Conservation (phyloP, 2,113 vertebrate species). For the Gobius niger region DNA sequence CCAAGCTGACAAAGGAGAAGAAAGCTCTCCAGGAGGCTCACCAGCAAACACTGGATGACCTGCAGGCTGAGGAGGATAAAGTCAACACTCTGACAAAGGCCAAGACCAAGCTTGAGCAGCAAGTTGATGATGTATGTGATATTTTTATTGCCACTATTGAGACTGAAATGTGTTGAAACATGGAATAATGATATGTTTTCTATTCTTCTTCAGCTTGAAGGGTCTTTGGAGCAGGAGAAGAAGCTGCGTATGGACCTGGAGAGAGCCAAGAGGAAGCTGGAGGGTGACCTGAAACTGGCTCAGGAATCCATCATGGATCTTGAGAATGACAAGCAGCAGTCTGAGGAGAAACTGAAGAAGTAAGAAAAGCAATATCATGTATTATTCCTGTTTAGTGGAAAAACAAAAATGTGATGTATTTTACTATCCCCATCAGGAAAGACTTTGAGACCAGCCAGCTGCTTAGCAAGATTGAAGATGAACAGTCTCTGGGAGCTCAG, state of each 20-base stretch:
- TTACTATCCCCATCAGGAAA: conserved; percentile 36
- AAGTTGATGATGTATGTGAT: conserved; percentile 52
- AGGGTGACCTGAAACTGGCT: conserved; percentile 70
- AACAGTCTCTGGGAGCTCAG: conserved; percentile 64
- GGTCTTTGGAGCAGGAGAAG: conserved; percentile 85
- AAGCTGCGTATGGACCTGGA: conserved; percentile 84
- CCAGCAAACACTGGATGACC: conserved; percentile 54
- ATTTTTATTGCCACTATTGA: neutral
- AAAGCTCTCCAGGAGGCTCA: conserved; percentile 53
- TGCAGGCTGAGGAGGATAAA: conserved; percentile 53
- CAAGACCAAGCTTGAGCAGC: conserved; percentile 57
- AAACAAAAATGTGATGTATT: neutral
- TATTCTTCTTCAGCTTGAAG: conserved; percentile 74
- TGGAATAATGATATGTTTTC: neutral
- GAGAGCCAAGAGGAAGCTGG: conserved; percentile 72
- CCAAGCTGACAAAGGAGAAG: conserved; percentile 57
- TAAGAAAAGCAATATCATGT: conserved; percentile 15
- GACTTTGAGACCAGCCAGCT: conserved; percentile 63
- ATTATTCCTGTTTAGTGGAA: neutral
- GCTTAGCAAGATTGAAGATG: conserved; percentile 65
- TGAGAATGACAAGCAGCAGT: conserved; percentile 68
- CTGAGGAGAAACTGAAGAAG: conserved; percentile 62
- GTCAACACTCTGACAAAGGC: conserved; percentile 53
- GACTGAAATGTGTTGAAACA: neutral
- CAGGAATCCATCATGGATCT: conserved; percentile 72